These are phyloP conservation scores for Styela clava DNA, from an alignment of 23 tunicate genomes.

Conservation along the genomic window DNA sequence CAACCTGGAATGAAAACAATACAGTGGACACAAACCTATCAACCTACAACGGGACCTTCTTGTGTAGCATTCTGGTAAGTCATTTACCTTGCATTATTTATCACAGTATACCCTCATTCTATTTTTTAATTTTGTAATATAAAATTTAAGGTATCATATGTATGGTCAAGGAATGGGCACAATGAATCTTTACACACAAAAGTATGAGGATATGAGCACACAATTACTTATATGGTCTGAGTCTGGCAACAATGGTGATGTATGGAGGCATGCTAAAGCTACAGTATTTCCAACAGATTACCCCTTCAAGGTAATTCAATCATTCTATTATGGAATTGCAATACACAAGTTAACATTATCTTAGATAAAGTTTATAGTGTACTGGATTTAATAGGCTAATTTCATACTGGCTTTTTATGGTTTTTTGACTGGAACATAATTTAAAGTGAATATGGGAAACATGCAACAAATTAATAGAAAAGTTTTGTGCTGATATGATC, in stretches of 20 bases:
- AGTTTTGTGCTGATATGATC: not conserved
- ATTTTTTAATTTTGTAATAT: too few relatives aligned
- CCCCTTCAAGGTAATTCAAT: slow-evolving; percentile 53
- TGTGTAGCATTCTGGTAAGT: slow-evolving; percentile 80
- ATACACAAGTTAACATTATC: too few relatives aligned
- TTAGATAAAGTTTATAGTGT: too few relatives aligned
- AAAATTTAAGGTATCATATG: slow-evolving; percentile 76
- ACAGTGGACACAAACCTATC: slow-evolving; percentile 31
- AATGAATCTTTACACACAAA: slow-evolving; percentile 67
- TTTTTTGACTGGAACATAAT: too few relatives aligned
- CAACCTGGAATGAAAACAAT: slow-evolving; percentile 30
- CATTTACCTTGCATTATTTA: not conserved
- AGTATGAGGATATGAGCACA: slow-evolving; percentile 32
- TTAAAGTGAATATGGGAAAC: too few relatives aligned
- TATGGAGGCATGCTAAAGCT: slow-evolving; percentile 70
- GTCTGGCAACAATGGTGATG: slow-evolving; percentile 62
- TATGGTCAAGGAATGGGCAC: slow-evolving; percentile 89
- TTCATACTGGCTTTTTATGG: too few relatives aligned
- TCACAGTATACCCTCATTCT: not conserved
- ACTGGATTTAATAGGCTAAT: too few relatives aligned
- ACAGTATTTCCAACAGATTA: slow-evolving; percentile 43
- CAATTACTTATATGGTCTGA: slow-evolving; percentile 40
- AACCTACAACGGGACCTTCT: slow-evolving; percentile 42
- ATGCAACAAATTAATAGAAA: too few relatives aligned
- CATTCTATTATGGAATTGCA: too few relatives aligned